Percentiles rank a stretch among this genome's conserved stretches.
These are phyloP conservation scores for Fregata magnificens DNA, from an alignment of 2,113 vertebrate genomes.

Conservation along the genomic window DNA sequence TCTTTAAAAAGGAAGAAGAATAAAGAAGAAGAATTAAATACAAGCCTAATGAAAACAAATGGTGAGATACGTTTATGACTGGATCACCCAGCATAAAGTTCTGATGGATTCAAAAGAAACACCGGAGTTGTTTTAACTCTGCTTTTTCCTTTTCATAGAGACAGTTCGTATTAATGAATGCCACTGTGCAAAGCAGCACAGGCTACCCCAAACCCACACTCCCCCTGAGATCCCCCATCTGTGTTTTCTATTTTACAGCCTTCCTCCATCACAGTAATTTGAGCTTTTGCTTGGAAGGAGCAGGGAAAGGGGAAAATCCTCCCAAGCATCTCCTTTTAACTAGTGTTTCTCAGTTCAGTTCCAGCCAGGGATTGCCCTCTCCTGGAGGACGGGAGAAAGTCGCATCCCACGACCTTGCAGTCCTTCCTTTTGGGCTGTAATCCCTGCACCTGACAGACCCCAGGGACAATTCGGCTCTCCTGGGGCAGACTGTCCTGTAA, in stretches of 20 bases:
- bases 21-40: not conserved
- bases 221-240: not conserved
- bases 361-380: slow-evolving; percentile 57
- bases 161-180: not conserved
- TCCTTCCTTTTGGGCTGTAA: not conserved
- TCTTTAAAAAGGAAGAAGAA: not conserved
- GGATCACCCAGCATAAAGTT: not conserved
- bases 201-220: not conserved
- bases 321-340: not conserved
- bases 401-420: not conserved
- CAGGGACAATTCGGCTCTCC: not conserved
- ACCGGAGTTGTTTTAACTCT: not conserved
- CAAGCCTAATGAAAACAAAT: not conserved
- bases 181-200: not conserved
- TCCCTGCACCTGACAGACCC: not conserved
- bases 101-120: not conserved
- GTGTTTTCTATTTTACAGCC: not conserved
- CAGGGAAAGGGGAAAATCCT: not conserved
- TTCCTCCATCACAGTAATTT: not conserved
- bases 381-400: slow-evolving; percentile 26
- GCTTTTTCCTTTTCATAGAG: not conserved
- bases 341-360: not conserved
- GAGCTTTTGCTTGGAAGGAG: not conserved
- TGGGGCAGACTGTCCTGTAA: too few species aligned
- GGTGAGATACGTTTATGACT: fast-evolving